Percentiles rank a stretch among this genome's conserved stretches.
These are phyloP conservation scores for Diphyllodes magnificus DNA, from an alignment of 2,113 vertebrate genomes.

Conservation along the genomic window DNA sequence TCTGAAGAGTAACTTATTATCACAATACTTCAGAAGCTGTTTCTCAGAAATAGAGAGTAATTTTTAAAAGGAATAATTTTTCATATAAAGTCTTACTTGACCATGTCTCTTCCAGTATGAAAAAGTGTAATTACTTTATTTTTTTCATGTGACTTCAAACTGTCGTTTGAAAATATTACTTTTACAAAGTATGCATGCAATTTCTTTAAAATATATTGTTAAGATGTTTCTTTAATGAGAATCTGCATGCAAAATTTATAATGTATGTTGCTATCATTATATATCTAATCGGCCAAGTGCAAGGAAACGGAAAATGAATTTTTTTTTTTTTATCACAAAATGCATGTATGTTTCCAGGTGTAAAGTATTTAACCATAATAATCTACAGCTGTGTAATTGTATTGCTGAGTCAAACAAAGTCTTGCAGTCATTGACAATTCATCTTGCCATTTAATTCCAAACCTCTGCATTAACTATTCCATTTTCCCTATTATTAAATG, in stretches of 20 bases:
- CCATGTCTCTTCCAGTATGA: background rate
- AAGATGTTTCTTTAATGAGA: constrained; percentile 37
- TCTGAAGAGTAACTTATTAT: background rate
- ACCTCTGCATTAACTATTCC: background rate
- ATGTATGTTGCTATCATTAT: background rate
- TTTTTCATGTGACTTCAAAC: constrained; percentile 4
- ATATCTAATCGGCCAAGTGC: constrained; percentile 13
- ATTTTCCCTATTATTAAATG: background rate
- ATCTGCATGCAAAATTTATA: background rate
- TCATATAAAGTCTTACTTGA: constrained; percentile 14
- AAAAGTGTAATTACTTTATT: background rate
- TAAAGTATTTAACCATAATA: background rate
- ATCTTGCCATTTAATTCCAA: constrained; percentile 6
- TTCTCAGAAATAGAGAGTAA: constrained; percentile 6
- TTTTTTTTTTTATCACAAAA: background rate
- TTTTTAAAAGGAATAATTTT: background rate
- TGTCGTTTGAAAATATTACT: constrained; percentile 14
- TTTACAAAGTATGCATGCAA: background rate
- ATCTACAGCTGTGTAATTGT: background rate
- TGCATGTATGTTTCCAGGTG: background rate
- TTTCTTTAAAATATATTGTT: constrained; percentile 23
- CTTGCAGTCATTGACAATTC: background rate
- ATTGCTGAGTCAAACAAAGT: background rate
- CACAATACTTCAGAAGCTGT: background rate
- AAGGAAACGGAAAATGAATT: constrained; percentile 17